Conservation (phyloP, 2,888 invertebrate species). For the Ecdyonurus torrentis region DNA sequence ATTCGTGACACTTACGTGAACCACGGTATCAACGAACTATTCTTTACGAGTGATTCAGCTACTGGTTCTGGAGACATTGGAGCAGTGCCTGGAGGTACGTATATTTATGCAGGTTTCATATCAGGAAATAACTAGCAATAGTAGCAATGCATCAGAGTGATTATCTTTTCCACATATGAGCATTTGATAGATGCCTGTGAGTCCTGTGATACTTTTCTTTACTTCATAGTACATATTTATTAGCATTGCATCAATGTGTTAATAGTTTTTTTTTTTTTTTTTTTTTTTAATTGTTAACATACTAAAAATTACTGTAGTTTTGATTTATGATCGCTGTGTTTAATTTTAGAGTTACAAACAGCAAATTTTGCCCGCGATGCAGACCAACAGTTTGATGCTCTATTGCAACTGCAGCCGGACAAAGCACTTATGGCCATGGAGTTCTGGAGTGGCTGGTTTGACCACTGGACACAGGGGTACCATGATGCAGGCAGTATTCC, state of each 20-base stretch:
- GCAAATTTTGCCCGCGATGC: constrained; percentile 34
- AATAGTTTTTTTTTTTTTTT: too few relatives aligned
- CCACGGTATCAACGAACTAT: constrained; percentile 27
- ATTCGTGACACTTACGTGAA: constrained; percentile 24
- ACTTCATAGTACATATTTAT: too few relatives aligned
- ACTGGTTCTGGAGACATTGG: constrained; percentile 14
- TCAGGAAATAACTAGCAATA: too few relatives aligned
- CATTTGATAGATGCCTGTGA: too few relatives aligned
- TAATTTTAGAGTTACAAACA: constrained; percentile 28
- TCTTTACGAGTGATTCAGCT: constrained; percentile 27
- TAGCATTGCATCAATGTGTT: too few relatives aligned
- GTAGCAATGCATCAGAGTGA: too few relatives aligned
- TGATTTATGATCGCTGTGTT: too few relatives aligned
- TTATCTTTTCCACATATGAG: too few relatives aligned
- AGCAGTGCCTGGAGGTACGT: constrained; percentile 18
- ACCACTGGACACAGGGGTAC: constrained; percentile 32
- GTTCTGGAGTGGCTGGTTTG: constrained; percentile 43
- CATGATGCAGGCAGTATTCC: not conserved
- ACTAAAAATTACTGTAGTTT: too few relatives aligned
- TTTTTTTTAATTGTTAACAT: too few relatives aligned
- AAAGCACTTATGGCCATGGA: constrained; percentile 38
- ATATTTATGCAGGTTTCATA: not conserved
- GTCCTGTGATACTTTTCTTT: too few relatives aligned
- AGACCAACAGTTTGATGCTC: constrained; percentile 25
- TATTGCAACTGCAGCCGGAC: constrained; percentile 29